Evolutionary conservation across 1,140 invertebrate species (phyloP), one percentile per base, ranked within the genome.

Genomic region (Drosophila repletoides): DNA sequence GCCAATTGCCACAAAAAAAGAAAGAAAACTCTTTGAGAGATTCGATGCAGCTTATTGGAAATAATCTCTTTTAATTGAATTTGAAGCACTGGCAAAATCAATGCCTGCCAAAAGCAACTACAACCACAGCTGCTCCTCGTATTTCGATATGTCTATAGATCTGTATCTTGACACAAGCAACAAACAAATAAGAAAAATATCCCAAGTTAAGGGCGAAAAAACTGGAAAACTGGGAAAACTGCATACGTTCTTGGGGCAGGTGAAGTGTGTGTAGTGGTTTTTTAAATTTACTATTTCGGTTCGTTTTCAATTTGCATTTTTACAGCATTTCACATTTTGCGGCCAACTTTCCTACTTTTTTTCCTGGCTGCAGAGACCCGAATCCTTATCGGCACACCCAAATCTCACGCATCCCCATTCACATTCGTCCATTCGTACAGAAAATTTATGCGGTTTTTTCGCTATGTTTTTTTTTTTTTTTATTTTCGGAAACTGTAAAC

Each of bases 241-340:
- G 41, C 41, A 52, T 59, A 52, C 24, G 4, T 5, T 5, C 28
- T 15, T 15, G 5, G 12, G n/a, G 7, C 12, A 14, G 10, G 22
- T 21, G 9, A 7, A 1, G 5, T 5, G 2, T 36, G 29, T 14
- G 72, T 24, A 41, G 29, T 60, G 40, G 33, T 51, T 49, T n/a
- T 66, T 80, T 26, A 75, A 80, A 67, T 80, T 75, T 80, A 80
- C 76, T 80, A 80, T 80, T 80, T 53, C 51, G 58, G 19, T 56
- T 55, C 60, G 46, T 66, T 79, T 80, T 80, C 76, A 80, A 80
- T 80, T 80, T 80, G 76, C 76, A 80, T 80, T 80, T 80, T 80
- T 75, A 71, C 66, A 41, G 69, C 73, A 63, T 43, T 71, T 53
- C 46, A 51, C 38, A 60, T 71, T 59, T 49, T 59, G 53, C 24